Conservation (phyloP, 1,140 invertebrate species). For the Drosophila lacteicornis region DNA sequence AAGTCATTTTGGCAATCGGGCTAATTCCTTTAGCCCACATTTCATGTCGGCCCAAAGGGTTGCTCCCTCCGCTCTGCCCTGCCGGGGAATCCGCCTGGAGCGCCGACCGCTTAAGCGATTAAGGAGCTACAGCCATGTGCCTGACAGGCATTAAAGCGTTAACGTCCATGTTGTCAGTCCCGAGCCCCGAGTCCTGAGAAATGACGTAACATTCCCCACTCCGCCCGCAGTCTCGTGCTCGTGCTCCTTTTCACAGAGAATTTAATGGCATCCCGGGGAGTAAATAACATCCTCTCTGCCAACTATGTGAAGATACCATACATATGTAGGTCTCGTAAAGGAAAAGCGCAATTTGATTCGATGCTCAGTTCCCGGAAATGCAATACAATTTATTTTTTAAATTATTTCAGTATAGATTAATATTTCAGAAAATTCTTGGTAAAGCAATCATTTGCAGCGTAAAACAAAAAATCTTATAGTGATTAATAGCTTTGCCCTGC, state of each 20-base stretch:
- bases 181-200: constrained; percentile 29
- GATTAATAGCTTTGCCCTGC: background rate
- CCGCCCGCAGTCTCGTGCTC: constrained; percentile 13
- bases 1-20: constrained; percentile 51
- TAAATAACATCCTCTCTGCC: constrained; percentile 1
- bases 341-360: too few species aligned
- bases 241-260: background rate
- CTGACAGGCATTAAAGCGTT: constrained; percentile 55
- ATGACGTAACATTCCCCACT: constrained; percentile 42
- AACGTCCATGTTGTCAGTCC: constrained; percentile 51
- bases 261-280: constrained; percentile 32
- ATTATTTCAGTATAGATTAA: background rate
- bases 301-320: constrained; percentile 20
- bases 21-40: constrained; percentile 54
- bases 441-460: background rate
- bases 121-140: constrained; percentile 32
- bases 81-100: constrained; percentile 8
- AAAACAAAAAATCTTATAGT: background rate
- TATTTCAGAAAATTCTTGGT: background rate
- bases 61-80: background rate
- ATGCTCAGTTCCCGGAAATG: background rate
- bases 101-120: constrained; percentile 45
- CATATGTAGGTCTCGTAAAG: background rate
- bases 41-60: constrained; percentile 45
- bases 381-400: background rate